Base-by-base conservation (phyloP, 2,888 invertebrate genomes). In the Agapetus fuscipes region DNA sequence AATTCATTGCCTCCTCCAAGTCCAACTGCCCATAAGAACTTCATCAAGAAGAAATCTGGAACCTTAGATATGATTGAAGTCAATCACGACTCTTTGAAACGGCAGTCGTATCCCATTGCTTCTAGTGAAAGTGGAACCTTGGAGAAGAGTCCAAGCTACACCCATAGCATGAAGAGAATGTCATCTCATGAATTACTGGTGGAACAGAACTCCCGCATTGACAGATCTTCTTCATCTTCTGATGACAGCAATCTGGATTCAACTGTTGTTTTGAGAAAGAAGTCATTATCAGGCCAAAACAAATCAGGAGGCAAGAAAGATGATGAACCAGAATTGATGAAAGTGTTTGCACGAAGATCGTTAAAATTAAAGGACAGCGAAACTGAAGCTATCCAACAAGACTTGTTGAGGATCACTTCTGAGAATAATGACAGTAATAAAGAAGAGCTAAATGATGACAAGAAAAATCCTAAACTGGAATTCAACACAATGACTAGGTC, bases 301-400 rank as follows among this genome's bases (percentile, higher is more conserved):
- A 63, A 61, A 41, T 59, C 59, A 17, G 62, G 62, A 29, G 62
- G 56, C 34, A 71, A 65, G 50, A 71, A 73, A 38, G 81, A 83
- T 40, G 78, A 81, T 24, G 82, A 83, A 56, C 84, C 85, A 0
- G 85, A 85, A 59, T 56, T 85, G 6, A 79, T 85, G 76, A 85
- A 85, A 61, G 86, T 86, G 1, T 86, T 86, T 55, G 85, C 85
- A 0, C 65, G 86, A 29, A 64, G 85, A 40, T 86, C 85, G n/a
- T 62, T 86, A 0, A 86, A 86, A 61, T 64, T 83, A n/a, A 83
- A 82, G 62, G 83, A 84, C 51, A 62, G 63, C 3, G 83, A 83
- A 51, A 69, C 67, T 1, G 76, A 76, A 41, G 62, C 61, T 28
- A 61, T 80, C 41, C 70, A 74, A 11, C 73, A 74, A 45, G 74